These are phyloP conservation scores for Dasyprocta punctata DNA, from an alignment of 2,113 vertebrate genomes.

Conservation along the genomic window DNA sequence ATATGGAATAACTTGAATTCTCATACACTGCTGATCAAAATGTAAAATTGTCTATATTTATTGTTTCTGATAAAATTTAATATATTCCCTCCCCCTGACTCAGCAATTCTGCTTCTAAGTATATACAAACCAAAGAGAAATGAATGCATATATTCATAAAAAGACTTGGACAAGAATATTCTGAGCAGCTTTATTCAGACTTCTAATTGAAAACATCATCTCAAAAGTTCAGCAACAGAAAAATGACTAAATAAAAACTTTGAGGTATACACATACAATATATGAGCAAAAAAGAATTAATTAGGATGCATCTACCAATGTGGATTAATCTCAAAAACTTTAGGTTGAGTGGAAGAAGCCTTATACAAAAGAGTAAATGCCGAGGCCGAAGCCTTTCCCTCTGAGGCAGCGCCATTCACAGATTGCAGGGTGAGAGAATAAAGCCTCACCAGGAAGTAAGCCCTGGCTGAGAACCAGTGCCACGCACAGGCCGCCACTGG, in stretches of 20 bases:
- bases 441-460: too few relatives aligned
- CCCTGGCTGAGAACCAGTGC: too few relatives aligned
- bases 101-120: slow-evolving; percentile 7
- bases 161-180: neutral
- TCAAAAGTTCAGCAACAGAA: slow-evolving; percentile 8
- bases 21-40: neutral
- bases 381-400: too few relatives aligned
- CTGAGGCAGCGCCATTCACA: too few relatives aligned
- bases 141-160: slow-evolving; percentile 2
- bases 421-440: too few relatives aligned
- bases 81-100: neutral
- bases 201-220: slow-evolving; percentile 33
- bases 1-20: neutral
- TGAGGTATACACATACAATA: neutral
- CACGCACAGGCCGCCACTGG: too few relatives aligned
- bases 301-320: neutral
- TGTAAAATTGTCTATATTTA: neutral
- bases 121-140: neutral
- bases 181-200: slow-evolving; percentile 31
- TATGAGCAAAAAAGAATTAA: slow-evolving; percentile 16
- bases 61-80: slow-evolving; percentile 34
- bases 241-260: neutral
- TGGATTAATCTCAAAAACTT: slow-evolving; percentile 23
- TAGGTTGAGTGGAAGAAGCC: slow-evolving; percentile 2
- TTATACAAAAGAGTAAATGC: neutral